A percentile compares a stretch with the other conserved stretches of the same genome.
Evolutionary conservation across 2,888 invertebrate species (phyloP).

Genomic region (Aspidiotus rigidus): DNA sequence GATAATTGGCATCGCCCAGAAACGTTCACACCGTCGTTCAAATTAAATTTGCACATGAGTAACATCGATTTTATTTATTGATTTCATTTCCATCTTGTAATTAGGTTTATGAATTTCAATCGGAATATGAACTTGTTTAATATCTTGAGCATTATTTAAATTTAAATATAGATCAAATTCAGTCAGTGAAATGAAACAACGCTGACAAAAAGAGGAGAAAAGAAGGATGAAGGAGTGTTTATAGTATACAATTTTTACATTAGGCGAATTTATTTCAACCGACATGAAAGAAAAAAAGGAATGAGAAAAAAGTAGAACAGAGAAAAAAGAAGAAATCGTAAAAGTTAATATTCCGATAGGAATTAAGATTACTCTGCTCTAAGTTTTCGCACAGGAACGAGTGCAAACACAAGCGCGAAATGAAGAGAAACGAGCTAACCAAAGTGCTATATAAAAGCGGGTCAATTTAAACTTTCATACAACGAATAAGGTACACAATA

Average conservation of each 20-base stretch:
- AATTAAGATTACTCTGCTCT: conserved; percentile 28
- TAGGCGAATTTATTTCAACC: conserved; percentile 27
- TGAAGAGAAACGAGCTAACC: conserved; percentile 32
- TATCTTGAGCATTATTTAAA: conserved; percentile 22
- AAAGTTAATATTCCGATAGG: conserved; percentile 31
- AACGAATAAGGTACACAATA: conserved; percentile 26
- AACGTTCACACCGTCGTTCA: too few species aligned
- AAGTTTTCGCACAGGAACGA: conserved; percentile 1
- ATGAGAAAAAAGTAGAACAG: conserved; percentile 15
- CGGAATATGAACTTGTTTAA: background rate
- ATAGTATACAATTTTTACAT: conserved; percentile 19
- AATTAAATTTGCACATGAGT: too few species aligned
- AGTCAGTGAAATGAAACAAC: background rate
- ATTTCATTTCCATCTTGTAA: too few species aligned
- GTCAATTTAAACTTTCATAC: conserved; percentile 33
- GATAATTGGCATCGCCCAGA: too few species aligned
- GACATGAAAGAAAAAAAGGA: conserved; percentile 4
- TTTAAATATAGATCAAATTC: conserved; percentile 29
- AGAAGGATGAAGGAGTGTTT: background rate
- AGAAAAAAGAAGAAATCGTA: conserved; percentile 26
- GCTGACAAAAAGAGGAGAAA: background rate
- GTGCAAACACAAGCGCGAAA: conserved; percentile 9
- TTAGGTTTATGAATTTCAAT: background rate
- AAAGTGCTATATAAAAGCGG: conserved; percentile 32
- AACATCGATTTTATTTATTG: too few species aligned